A percentile compares a stretch with the other conserved stretches of the same genome.
These are phyloP conservation scores for Tyto alba DNA, from an alignment of 2,113 vertebrate genomes.

Conservation along the genomic window DNA sequence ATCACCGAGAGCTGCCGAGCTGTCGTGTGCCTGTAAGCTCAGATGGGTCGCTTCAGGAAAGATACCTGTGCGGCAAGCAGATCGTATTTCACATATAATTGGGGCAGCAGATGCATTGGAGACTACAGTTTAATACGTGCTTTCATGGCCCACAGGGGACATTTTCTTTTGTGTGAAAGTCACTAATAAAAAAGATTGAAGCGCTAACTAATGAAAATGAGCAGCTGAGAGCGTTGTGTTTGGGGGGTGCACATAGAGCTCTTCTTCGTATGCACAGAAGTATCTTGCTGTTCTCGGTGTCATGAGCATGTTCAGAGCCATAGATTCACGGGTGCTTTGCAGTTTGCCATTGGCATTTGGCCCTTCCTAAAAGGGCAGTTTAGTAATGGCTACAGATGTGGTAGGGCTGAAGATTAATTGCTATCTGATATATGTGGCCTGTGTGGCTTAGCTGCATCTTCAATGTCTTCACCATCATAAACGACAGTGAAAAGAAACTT, in stretches of 20 bases:
- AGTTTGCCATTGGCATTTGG: not conserved
- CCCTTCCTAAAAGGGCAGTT: not conserved
- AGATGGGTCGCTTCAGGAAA: not conserved
- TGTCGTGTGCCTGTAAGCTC: not conserved
- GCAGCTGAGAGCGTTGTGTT: not conserved
- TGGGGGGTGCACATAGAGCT: not conserved
- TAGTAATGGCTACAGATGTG: not conserved
- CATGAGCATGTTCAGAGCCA: not conserved
- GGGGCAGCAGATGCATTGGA: not conserved
- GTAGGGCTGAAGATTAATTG: not conserved
- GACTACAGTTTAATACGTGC: not conserved
- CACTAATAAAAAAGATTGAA: not conserved
- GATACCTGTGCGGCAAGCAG: not conserved
- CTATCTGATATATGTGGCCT: not conserved
- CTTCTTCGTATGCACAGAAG: not conserved
- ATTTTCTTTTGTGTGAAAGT: not conserved
- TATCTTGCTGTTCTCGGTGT: not conserved
- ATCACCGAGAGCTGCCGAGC: not conserved
- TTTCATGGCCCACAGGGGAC: not conserved
- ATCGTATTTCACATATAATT: accelerated
- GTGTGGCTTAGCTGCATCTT: not conserved
- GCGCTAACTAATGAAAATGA: not conserved
- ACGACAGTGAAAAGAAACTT: not conserved
- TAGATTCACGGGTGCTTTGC: not conserved
- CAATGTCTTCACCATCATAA: not conserved